Evolutionary conservation across 2,888 invertebrate species (phyloP).

Genomic region (Neoitamus cyanurus): DNA sequence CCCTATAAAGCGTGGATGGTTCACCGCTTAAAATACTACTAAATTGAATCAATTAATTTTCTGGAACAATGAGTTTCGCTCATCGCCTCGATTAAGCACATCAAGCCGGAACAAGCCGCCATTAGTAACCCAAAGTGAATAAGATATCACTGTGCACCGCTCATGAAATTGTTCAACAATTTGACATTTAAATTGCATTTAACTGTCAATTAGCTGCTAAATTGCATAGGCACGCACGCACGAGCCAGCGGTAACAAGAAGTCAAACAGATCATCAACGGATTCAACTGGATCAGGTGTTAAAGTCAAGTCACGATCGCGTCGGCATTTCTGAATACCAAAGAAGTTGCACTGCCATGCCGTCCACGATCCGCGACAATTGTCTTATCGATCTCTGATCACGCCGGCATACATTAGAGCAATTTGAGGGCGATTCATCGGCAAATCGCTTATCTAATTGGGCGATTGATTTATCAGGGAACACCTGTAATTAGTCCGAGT

Average conservation of each 20-base stretch:
- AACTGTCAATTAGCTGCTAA: neutral
- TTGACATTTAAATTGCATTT: conserved; percentile 8
- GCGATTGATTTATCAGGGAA: neutral
- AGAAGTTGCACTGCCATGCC: neutral
- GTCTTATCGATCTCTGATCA: neutral
- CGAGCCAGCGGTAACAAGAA: neutral
- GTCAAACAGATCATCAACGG: neutral
- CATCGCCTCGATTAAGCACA: neutral
- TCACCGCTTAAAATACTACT: neutral
- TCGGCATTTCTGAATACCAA: neutral
- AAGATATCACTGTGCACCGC: neutral
- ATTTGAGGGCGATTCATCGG: neutral
- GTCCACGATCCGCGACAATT: neutral
- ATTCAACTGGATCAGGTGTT: neutral
- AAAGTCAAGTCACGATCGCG: conserved; percentile 14
- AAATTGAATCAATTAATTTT: neutral
- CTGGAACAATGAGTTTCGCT: neutral
- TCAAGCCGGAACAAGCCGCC: neutral
- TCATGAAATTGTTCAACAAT: neutral
- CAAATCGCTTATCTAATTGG: neutral
- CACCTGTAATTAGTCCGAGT: neutral
- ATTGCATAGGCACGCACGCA: neutral
- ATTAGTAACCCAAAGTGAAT: neutral
- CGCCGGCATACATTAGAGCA: neutral
- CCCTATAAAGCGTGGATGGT: neutral